Evolutionary conservation across 2,113 vertebrate genomes (phyloP), one percentile per base, ranked within the genome.

Genomic region (Genyomyrus donnyi): DNA sequence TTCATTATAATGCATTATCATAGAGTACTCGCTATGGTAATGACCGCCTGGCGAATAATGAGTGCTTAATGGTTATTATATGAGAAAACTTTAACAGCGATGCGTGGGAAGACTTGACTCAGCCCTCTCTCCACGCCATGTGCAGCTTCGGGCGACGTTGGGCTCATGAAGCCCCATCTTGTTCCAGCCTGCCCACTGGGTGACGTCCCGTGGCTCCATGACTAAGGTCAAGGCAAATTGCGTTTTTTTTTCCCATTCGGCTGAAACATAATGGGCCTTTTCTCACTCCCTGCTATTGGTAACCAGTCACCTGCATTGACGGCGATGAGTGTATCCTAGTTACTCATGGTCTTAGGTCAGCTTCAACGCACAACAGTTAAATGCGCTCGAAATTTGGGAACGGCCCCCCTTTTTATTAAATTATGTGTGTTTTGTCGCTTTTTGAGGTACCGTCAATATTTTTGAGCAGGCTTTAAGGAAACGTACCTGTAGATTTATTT

Each of bases 31-130:
- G 62, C n/a, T 42, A 19, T 80, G 74, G 74, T 42, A 80, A 80
- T 80, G 74, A 80, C 74, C 35, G 31, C 74, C 35, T 42, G 74
- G 74, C 2, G 35, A 80, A 80, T 80, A 17, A 80, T 80, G 74
- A 80, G 35, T 80, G 74, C 74, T 80, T 80, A 80, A 42, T 80
- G 74, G 74, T 42, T 80, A 42, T 80, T 42, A 80, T 80, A 80
- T 80, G 74, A 80, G 74, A 15, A 80, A 80, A 86, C 21, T 86
- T 48, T 86, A 48, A 49, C 45, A 49, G 45, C 10, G 24, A 8
- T 5, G 45, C 1, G 84, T 86, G 42, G 84, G 84, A 49, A 48
- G 84, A 49, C n/a, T 46, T 86, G 45, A 48, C 24, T 49, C 42
- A 56, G 53, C 19, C 53, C 53, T 56, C 19, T 56, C 53, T 56